phyloP scores from a whole-genome alignment of 2,113 vertebrate genomes.

The Festucalex cinctus region DNA sequence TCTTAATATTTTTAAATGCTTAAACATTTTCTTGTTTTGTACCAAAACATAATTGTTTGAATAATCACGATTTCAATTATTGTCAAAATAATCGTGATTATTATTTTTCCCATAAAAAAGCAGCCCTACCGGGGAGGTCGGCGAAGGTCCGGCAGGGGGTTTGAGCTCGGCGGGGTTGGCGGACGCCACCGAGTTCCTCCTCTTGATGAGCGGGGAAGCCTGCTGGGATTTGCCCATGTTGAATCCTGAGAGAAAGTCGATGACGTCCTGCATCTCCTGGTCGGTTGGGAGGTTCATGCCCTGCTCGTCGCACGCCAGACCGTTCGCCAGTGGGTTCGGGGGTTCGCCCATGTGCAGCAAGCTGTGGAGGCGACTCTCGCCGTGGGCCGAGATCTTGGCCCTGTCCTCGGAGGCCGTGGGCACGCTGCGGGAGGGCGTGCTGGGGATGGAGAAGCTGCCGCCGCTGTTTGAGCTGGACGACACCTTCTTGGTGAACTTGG shows the following conservation, averaged over 20 bases:
- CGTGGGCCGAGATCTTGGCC: slow-evolving; percentile 71
- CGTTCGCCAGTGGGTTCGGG: slow-evolving; percentile 77
- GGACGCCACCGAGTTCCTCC: slow-evolving; percentile 88
- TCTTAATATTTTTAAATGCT: too few relatives aligned
- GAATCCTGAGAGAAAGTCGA: slow-evolving; percentile 98
- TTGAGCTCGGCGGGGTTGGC: slow-evolving; percentile 85
- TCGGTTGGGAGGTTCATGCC: slow-evolving; percentile 97
- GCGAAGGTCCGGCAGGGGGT: slow-evolving; percentile 72
- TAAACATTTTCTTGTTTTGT: too few relatives aligned
- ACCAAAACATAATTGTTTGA: too few relatives aligned
- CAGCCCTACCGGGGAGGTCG: slow-evolving; percentile 76
- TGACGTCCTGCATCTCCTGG: slow-evolving; percentile 99
- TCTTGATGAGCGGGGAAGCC: slow-evolving; percentile 87
- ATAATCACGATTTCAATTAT: too few relatives aligned
- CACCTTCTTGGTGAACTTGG: slow-evolving; percentile 93
- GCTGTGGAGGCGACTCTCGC: slow-evolving; percentile 80
- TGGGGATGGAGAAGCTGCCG: slow-evolving; percentile 89
- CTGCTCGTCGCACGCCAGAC: slow-evolving; percentile 84
- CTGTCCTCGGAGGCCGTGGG: slow-evolving; percentile 84
- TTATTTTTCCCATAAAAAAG: too few relatives aligned
- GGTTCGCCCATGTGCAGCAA: slow-evolving; percentile 84
- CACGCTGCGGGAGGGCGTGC: slow-evolving; percentile 84
- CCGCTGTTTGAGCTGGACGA: slow-evolving; percentile 80
- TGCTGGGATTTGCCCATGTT: slow-evolving; percentile 98
- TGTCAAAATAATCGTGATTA: too few relatives aligned